These are phyloP conservation scores for Penaeus chinensis DNA, from an alignment of 1,140 invertebrate genomes.

Conservation along the genomic window DNA sequence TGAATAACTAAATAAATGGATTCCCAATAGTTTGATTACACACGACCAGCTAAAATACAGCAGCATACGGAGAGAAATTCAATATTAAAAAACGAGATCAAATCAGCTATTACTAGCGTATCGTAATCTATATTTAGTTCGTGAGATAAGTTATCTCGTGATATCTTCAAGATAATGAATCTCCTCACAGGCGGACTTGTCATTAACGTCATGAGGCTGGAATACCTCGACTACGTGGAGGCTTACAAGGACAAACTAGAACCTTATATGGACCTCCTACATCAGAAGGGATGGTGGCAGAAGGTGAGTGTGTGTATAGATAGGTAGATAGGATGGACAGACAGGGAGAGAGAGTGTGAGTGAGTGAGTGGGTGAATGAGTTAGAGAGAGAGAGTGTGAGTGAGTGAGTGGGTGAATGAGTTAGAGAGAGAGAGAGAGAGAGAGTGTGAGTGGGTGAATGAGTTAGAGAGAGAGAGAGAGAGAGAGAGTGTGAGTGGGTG, in stretches of 20 bases:
- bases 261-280: slow-evolving; percentile 30
- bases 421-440: neutral
- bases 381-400: neutral
- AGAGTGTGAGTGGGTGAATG: neutral
- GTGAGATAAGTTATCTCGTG: no score
- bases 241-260: slow-evolving; percentile 35
- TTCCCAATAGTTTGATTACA: no score
- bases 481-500: neutral
- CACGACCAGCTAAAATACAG: no score
- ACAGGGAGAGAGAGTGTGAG: neutral
- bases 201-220: slow-evolving; percentile 8
- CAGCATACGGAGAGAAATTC: no score
- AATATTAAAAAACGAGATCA: no score
- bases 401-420: neutral
- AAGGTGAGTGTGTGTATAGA: neutral
- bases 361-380: neutral
- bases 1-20: no score
- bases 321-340: neutral
- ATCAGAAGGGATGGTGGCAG: neutral
- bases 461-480: neutral
- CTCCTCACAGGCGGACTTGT: slow-evolving; percentile 18
- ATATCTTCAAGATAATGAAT: no score
- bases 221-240: slow-evolving; percentile 19
- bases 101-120: no score
- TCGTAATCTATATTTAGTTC: no score